phyloP scores from a whole-genome alignment of 2,797 vertebrate species.

The Mormyrus hasselquistii region DNA sequence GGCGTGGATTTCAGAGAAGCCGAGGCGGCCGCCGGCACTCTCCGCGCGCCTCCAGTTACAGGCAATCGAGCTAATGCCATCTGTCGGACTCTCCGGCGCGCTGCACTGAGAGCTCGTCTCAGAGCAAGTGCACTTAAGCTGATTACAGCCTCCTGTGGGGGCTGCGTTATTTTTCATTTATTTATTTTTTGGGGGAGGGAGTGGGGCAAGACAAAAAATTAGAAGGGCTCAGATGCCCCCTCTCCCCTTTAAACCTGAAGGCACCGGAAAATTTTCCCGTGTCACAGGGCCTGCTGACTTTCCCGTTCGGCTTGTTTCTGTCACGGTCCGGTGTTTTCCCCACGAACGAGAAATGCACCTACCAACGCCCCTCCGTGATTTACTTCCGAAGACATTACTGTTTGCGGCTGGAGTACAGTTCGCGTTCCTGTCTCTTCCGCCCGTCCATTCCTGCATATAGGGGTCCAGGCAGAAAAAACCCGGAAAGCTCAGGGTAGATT shows the following conservation, averaged over 20 bases:
- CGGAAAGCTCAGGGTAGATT: neutral
- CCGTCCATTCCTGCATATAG: neutral
- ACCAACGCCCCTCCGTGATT: neutral
- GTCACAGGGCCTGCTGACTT: neutral
- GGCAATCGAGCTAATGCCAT: neutral
- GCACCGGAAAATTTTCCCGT: neutral
- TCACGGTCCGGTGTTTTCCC: neutral
- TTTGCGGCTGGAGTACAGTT: neutral
- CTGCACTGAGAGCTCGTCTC: neutral
- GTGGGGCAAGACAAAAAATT: neutral
- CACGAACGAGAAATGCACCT: neutral
- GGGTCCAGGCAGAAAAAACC: neutral
- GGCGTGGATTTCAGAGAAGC: neutral
- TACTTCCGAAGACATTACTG: neutral
- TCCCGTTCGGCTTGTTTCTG: neutral
- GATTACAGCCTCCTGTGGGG: neutral
- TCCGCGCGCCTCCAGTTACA: neutral
- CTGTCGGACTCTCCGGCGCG: neutral
- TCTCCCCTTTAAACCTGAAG: neutral
- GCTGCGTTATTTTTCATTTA: neutral
- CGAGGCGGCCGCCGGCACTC: neutral
- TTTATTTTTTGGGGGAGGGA: neutral
- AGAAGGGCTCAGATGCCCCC: neutral
- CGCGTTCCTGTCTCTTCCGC: neutral
- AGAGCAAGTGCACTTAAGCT: neutral